Percentiles rank a stretch among this genome's conserved stretches.
Conservation (phyloP, 2,888 invertebrate species). For the Mesorhabditis belari region DNA sequence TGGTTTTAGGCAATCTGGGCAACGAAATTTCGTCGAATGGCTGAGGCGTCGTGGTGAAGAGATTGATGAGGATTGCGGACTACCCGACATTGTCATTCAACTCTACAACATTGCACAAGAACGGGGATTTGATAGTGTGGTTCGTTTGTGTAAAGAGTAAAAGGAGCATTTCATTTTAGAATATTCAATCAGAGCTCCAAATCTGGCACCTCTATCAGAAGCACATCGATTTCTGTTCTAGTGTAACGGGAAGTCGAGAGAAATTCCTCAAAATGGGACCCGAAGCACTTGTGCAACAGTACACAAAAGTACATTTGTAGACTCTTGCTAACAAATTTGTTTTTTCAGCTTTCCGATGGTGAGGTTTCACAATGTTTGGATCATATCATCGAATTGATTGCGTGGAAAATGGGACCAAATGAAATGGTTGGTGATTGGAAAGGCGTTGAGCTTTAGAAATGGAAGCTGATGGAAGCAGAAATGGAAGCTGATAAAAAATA, state of each 20-base stretch:
- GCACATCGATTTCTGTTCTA: background rate
- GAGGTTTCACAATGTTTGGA: background rate
- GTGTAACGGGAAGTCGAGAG: background rate
- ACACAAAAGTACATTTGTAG: background rate
- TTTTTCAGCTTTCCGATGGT: background rate
- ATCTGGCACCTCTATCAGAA: background rate
- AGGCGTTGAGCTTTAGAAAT: no score
- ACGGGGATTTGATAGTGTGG: conserved; percentile 16
- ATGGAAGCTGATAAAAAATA: no score
- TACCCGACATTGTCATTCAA: conserved; percentile 16
- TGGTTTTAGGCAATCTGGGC: background rate
- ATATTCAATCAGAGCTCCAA: background rate
- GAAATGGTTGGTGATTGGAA: no score
- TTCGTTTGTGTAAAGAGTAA: background rate
- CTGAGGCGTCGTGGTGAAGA: conserved; percentile 9
- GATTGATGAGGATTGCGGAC: conserved; percentile 30
- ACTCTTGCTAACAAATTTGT: no score
- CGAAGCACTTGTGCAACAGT: background rate
- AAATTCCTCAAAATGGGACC: background rate
- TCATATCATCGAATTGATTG: background rate
- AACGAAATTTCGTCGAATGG: conserved; percentile 17
- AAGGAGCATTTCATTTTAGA: background rate
- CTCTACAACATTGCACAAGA: conserved; percentile 15
- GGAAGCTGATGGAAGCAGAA: no score
- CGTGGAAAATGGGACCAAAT: no score